These are phyloP conservation scores for Eilema sororculum DNA, from an alignment of 2,888 invertebrate genomes.

Conservation along the genomic window DNA sequence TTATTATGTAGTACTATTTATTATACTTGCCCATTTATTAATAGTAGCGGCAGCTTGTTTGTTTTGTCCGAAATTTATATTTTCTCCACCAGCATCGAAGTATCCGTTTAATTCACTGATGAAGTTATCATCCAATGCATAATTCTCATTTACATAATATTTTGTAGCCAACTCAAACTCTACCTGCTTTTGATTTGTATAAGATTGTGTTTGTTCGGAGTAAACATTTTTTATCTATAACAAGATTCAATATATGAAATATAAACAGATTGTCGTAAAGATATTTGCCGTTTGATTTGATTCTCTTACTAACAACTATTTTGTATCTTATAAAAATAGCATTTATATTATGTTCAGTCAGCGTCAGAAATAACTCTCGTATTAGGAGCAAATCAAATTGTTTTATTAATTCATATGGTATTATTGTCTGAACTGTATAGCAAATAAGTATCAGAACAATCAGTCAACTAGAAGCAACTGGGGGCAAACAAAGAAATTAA, in stretches of 20 bases:
- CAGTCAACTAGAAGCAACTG: too few relatives aligned
- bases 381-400: too few relatives aligned
- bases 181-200: conserved; percentile 42
- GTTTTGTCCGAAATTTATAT: conserved; percentile 51
- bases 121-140: conserved; percentile 43
- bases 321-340: background rate
- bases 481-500: too few relatives aligned
- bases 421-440: too few relatives aligned
- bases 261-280: too few relatives aligned
- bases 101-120: conserved; percentile 22
- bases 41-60: conserved; percentile 53
- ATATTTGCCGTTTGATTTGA: too few relatives aligned
- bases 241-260: background rate
- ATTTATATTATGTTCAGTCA: too few relatives aligned
- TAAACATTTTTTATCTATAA: conserved; percentile 53
- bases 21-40: conserved; percentile 58
- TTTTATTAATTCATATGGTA: too few relatives aligned
- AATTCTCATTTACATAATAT: conserved; percentile 37
- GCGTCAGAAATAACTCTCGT: too few relatives aligned
- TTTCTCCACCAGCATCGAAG: conserved; percentile 53
- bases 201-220: conserved; percentile 31
- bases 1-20: background rate
- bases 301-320: background rate
- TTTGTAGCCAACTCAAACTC: conserved; percentile 48
- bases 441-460: too few relatives aligned